Base-by-base conservation (phyloP, 1,140 invertebrate species). In the Diprion similis region DNA sequence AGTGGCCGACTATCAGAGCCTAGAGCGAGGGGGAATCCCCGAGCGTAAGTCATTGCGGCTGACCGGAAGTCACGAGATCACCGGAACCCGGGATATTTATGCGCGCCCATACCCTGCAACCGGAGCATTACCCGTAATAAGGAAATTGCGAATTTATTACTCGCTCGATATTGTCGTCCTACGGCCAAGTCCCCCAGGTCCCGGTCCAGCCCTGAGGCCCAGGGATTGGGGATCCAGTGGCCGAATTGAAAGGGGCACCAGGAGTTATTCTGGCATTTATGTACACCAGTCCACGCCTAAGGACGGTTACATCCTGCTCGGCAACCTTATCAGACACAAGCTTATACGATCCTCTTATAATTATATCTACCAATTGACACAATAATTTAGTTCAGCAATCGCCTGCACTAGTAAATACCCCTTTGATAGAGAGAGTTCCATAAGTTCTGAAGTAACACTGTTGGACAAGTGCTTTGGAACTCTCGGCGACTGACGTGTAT, bases 101-200 rank as follows among this genome's bases (percentile, higher is more conserved):
- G 85, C 84, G 85, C 51, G 51, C 51, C 51, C 51, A 59, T 59
- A 59, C 51, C 51, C 51, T 37, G 59, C 59, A 81, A 87, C 86
- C 86, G 86, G 86, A 80, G 83, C 85, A 88, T 88, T 88, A 88
- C 81, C 84, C 85, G 86, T 87, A 88, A 88, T 88, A 88, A 88
- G 86, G 86, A 88, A 88, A 88, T 87, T 88, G 86, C 86, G 82
- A 87, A 88, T 88, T 88, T 88, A 88, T 88, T 88, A 87, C 86
- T 81, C 75, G 78, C 67, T 78, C 78, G 82, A 85, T 85, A 85
- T 85, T 85, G 81, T 83, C 79, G 18, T 37, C 15, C 59, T 15
- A 65, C 59, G 73, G 51, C 71, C 18, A 19, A 48, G 71, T 51
- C 73, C 70, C 68, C 76, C 66, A 51, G 46, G 69, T 71, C 65